Evolutionary conservation across 2,113 vertebrate species (phyloP), one percentile per base, ranked within the genome.

Genomic region (Laterallus jamaicensis): DNA sequence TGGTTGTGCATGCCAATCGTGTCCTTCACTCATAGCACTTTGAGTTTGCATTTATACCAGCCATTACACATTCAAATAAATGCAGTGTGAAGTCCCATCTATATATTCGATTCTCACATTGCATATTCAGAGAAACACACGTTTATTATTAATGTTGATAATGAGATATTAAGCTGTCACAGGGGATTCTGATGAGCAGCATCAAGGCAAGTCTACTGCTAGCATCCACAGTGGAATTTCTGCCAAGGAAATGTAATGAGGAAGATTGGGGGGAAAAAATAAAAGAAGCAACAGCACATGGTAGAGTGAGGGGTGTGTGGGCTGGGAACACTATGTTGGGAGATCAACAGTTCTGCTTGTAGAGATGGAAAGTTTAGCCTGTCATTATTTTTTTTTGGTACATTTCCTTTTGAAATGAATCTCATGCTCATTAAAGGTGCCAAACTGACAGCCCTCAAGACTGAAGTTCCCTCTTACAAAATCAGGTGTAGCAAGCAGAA

Each of bases 101-200:
- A 89, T 52, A 39, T 47, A 83, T 49, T 63, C 4, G 3, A 66
- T 75, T 90, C 69, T 97, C 88, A 84, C 44, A 76, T 73, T 82
- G 58, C 69, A 14, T 71, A 95, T 95, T 94, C 90, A 76, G 86
- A 91, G 88, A 68, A 94, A 94, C 74, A 78, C 86, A 82, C 0
- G 1, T 86, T 96, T 87, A 80, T 96, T 96, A 94, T 93, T 96
- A 95, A 92, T 85, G 86, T 62, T 78, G 77, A 94, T 96, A 96
- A 96, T 93, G 83, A 96, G 93, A 92, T 96, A 96, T 96, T 96
- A 93, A 96, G 77, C 59, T 96, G 88, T 89, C 96, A 92, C 77
- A 1, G 6, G 91, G 67, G 86, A 92, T 66, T 73, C 73, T 82
- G 90, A 95, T 50, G 58, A 96, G 83, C 66, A 89, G 62, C 83